Conservation (phyloP, 2,113 vertebrate species). For the Cercopithecus mona region DNA sequence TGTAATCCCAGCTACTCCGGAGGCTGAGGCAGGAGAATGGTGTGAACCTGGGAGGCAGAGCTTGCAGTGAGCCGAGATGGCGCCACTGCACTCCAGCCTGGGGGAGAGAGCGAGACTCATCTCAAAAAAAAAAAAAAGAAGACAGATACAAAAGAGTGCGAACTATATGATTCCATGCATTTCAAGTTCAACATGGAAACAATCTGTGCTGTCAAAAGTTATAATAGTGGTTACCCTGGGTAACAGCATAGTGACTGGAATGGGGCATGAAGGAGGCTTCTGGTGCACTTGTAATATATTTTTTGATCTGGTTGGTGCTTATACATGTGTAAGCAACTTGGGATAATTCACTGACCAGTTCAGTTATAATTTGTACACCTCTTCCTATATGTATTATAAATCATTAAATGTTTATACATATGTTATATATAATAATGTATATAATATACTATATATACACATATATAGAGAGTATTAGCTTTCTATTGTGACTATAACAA, state of each 20-base stretch:
- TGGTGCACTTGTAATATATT: not conserved
- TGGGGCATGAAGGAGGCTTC: not conserved
- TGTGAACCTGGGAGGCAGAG: too few species aligned
- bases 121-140: not conserved
- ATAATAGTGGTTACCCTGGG: not conserved
- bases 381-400: not conserved
- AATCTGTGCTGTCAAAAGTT: not conserved
- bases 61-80: too few species aligned
- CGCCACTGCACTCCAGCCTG: too few species aligned
- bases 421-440: too few species aligned
- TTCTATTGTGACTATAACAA: not conserved
- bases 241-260: not conserved
- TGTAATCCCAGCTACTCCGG: too few species aligned
- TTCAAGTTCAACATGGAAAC: not conserved
- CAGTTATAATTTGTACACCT: not conserved
- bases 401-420: not conserved
- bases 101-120: too few species aligned
- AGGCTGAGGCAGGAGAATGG: too few species aligned
- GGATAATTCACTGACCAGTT: not conserved
- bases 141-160: not conserved
- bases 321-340: not conserved
- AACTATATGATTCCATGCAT: not conserved
- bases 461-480: not conserved
- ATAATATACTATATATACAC: too few species aligned
- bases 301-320: not conserved